Evolutionary conservation across 2,113 vertebrate species (phyloP).

Genomic region (Grammomys dolichurus): DNA sequence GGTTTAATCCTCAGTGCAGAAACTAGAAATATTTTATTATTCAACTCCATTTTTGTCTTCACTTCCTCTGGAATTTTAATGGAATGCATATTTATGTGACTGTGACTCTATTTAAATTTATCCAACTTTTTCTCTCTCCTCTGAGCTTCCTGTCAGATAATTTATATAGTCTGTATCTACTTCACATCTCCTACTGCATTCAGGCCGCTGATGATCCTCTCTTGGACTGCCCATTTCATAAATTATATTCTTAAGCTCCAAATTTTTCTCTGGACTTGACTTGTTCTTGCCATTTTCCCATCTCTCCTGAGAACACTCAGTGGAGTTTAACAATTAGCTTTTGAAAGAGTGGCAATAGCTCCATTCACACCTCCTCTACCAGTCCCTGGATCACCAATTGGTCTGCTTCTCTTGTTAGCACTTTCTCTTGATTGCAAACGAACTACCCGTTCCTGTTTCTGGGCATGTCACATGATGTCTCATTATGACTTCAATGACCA

Average conservation of each 20-base stretch:
- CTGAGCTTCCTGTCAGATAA: not conserved
- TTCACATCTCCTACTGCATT: not conserved
- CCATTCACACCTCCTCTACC: not conserved
- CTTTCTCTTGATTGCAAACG: conserved; percentile 4
- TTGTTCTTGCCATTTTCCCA: not conserved
- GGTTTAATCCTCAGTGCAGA: not conserved
- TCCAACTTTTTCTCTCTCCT: not conserved
- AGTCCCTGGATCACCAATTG: not conserved
- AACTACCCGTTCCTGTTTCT: not conserved
- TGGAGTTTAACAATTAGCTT: not conserved
- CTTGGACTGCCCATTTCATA: not conserved
- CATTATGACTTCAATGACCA: no score
- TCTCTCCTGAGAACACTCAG: not conserved
- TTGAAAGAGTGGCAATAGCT: not conserved
- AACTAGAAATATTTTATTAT: not conserved
- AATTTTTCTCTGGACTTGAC: not conserved
- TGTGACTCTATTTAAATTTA: not conserved
- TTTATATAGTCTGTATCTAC: not conserved
- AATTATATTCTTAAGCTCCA: not conserved
- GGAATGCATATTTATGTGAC: not conserved
- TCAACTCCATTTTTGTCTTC: not conserved
- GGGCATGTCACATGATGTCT: not conserved
- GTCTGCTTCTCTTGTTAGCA: not conserved
- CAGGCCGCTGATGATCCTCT: not conserved
- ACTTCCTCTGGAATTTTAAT: not conserved